Percentiles rank a stretch among this genome's conserved stretches.
Conservation (phyloP, 1,140 invertebrate genomes). For the Drosophila serrata region DNA sequence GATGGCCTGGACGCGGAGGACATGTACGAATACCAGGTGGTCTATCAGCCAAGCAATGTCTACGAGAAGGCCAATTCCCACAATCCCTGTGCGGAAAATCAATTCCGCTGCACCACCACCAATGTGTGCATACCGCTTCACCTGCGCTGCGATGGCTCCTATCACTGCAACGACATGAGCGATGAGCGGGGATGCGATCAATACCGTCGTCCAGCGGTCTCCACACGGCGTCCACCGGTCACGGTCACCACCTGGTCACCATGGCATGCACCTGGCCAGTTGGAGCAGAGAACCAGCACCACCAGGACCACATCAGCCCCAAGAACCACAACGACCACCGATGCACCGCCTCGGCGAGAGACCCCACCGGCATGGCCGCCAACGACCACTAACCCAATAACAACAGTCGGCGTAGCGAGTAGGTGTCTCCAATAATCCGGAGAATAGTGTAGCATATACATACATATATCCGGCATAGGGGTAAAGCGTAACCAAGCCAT, state of each 20-base stretch:
- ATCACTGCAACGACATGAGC: slow-evolving; percentile 90
- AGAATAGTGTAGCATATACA: slow-evolving; percentile 17
- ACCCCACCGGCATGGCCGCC: slow-evolving; percentile 2
- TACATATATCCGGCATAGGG: slow-evolving; percentile 11
- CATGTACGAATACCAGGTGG: slow-evolving; percentile 46
- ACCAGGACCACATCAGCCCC: slow-evolving; percentile 5
- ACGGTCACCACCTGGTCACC: slow-evolving; percentile 21
- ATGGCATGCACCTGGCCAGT: neutral
- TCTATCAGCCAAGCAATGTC: slow-evolving; percentile 31
- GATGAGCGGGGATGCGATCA: slow-evolving; percentile 89
- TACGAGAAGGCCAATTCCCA: slow-evolving; percentile 59
- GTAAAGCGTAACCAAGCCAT: neutral
- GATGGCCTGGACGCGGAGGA: slow-evolving; percentile 49
- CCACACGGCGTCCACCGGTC: slow-evolving; percentile 20
- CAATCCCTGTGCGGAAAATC: slow-evolving; percentile 74
- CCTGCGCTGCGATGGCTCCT: slow-evolving; percentile 90
- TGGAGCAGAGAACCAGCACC: neutral
- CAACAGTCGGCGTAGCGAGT: slow-evolving; percentile 55
- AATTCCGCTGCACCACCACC: slow-evolving; percentile 84
- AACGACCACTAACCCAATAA: slow-evolving; percentile 68
- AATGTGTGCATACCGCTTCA: slow-evolving; percentile 90
- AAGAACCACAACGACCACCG: slow-evolving; percentile 13
- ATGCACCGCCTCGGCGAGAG: slow-evolving; percentile 9
- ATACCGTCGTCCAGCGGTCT: slow-evolving; percentile 29
- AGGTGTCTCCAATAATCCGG: slow-evolving; percentile 41